Conservation (phyloP, 2,113 vertebrate genomes). For the Psettodes erumei region DNA sequence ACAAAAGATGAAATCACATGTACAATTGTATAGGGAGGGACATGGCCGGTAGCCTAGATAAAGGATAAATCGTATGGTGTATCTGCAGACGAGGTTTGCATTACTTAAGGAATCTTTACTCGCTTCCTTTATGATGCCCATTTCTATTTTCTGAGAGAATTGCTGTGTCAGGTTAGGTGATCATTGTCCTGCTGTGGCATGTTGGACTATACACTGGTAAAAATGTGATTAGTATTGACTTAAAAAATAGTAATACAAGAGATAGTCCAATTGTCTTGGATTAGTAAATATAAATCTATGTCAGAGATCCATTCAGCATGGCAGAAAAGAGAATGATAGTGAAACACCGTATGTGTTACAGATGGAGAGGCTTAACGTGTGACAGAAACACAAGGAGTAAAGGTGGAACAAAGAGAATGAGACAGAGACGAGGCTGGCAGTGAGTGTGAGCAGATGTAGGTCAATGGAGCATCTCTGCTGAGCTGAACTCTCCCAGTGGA, state of each 20-base stretch:
- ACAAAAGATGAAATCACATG: slow-evolving; percentile 39
- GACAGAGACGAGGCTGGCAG: slow-evolving; percentile 23
- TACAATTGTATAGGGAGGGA: not conserved
- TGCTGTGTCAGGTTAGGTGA: too few species aligned
- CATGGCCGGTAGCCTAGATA: not conserved
- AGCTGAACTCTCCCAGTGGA: slow-evolving; percentile 51
- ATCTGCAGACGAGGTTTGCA: not conserved
- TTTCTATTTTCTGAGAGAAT: too few species aligned
- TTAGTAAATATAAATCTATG: too few species aligned
- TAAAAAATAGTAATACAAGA: too few species aligned
- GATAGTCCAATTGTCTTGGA: too few species aligned
- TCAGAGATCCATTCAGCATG: not conserved
- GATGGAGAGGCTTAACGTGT: slow-evolving; percentile 1
- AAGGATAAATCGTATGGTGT: not conserved
- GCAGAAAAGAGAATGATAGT: not conserved
- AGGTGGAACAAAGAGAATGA: slow-evolving; percentile 7
- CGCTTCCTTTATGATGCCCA: not conserved
- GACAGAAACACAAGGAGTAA: slow-evolving; percentile 3
- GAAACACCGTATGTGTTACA: not conserved
- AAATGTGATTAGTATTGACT: too few species aligned
- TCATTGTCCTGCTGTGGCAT: not conserved
- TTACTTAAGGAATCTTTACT: not conserved
- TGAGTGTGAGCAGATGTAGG: slow-evolving; percentile 64
- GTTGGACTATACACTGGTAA: not conserved
- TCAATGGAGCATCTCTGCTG: slow-evolving; percentile 55